A percentile compares a stretch with the other conserved stretches of the same genome.
Evolutionary conservation across 2,113 vertebrate genomes (phyloP).

Genomic region (Phalacrocorax pelagicus): DNA sequence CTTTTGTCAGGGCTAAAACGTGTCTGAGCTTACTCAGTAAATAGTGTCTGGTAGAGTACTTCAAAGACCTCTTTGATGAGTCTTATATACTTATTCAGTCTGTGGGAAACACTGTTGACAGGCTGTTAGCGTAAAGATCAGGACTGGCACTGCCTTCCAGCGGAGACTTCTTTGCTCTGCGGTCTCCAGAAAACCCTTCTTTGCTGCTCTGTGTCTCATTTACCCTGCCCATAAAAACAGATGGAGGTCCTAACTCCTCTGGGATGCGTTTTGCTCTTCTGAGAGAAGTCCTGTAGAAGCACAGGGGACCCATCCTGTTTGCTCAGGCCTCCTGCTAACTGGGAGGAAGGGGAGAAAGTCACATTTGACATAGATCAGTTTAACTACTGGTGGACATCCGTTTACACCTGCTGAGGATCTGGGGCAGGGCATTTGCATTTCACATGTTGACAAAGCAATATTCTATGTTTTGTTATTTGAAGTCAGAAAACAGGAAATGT

Average conservation of each 20-base stretch:
- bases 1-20: not conserved
- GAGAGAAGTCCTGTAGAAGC: not conserved
- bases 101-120: not conserved
- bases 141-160: not conserved
- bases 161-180: not conserved
- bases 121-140: not conserved
- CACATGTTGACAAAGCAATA: constrained; percentile 26
- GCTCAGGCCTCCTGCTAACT: not conserved
- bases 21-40: constrained; percentile 6
- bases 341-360: not conserved
- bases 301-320: not conserved
- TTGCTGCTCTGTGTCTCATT: not conserved
- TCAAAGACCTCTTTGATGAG: constrained; percentile 3
- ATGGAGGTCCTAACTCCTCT: not conserved
- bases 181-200: not conserved
- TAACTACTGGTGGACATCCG: not conserved
- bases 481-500: constrained; percentile 36
- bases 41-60: not conserved
- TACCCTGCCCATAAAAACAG: not conserved
- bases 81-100: not conserved
- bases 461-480: constrained; percentile 33
- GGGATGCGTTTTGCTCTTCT: not conserved
- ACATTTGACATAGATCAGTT: not conserved
- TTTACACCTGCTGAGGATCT: not conserved
- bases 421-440: constrained; percentile 17